Conservation (phyloP, 2,797 vertebrate genomes). For the Arnoldichthys spilopterus region DNA sequence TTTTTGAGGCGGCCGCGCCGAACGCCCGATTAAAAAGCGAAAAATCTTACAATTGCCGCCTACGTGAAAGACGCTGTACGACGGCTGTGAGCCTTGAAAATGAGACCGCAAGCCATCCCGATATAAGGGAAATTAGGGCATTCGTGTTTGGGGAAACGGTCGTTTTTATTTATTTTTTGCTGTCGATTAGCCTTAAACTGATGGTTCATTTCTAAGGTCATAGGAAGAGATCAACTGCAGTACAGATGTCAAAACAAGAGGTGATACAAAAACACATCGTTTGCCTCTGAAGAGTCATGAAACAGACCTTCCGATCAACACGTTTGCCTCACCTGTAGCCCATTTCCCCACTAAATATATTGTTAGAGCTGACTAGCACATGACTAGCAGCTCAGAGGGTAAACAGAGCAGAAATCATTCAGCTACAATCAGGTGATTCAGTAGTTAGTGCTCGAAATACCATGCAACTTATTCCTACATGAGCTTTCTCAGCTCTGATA, state of each 20-base stretch:
- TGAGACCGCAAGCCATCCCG: not conserved
- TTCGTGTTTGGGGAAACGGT: not conserved
- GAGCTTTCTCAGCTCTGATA: no score
- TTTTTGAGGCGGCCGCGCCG: slow-evolving; percentile 55
- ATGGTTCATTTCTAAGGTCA: not conserved
- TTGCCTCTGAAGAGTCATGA: not conserved
- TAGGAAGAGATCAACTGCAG: not conserved
- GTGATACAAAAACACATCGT: not conserved
- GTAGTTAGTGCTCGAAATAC: no score
- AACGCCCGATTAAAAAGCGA: slow-evolving; percentile 68
- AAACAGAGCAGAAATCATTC: no score
- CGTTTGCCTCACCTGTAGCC: not conserved
- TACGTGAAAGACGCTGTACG: not conserved
- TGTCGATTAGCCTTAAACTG: not conserved
- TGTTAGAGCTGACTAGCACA: no score
- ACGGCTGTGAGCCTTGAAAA: not conserved
- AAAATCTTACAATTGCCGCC: slow-evolving; percentile 28
- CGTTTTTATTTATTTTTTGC: not conserved
- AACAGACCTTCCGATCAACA: not conserved
- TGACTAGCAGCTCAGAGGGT: no score
- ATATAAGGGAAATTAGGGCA: not conserved
- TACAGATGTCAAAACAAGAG: not conserved
- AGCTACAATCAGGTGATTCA: no score
- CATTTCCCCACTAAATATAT: no score
- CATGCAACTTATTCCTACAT: no score